Percentiles rank a stretch among this genome's conserved stretches.
phyloP scores from a whole-genome alignment of 2,888 invertebrate genomes.

The Xylophagus ater region DNA sequence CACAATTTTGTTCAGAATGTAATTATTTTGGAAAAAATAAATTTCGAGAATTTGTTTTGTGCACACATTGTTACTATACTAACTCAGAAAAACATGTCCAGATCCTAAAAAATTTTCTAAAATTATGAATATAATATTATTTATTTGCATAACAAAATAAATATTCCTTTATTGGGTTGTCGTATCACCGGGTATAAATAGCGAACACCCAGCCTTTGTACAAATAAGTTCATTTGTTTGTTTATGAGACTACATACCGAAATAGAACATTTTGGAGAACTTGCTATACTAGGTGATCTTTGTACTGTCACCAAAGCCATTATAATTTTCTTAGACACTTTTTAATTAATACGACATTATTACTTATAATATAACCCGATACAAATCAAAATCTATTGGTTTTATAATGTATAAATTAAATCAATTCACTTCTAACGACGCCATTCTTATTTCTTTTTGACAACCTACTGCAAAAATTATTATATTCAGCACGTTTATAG shows the following conservation, averaged over 20 bases:
- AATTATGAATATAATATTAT: no score
- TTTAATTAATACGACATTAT: neutral
- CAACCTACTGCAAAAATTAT: no score
- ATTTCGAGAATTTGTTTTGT: no score
- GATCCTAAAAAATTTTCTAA: no score
- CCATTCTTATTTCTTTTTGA: slow-evolving; percentile 15
- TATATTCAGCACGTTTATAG: no score
- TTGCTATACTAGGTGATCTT: slow-evolving; percentile 58
- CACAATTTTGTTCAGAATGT: no score
- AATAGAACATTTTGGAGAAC: slow-evolving; percentile 43
- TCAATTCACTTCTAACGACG: slow-evolving; percentile 14
- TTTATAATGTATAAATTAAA: slow-evolving; percentile 8
- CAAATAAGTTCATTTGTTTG: no score
- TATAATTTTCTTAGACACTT: slow-evolving; percentile 13
- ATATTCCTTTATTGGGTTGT: neutral
- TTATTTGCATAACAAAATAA: neutral
- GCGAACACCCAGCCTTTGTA: slow-evolving; percentile 3
- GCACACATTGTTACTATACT: no score
- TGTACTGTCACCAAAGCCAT: slow-evolving; percentile 66
- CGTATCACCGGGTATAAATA: neutral
- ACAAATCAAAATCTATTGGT: neutral
- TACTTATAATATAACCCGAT: slow-evolving; percentile 5
- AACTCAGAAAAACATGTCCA: no score
- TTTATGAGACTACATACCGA: slow-evolving; percentile 30
- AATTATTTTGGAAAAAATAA: no score